These are phyloP conservation scores for Meganola albula DNA, from an alignment of 2,888 invertebrate genomes.

Conservation along the genomic window DNA sequence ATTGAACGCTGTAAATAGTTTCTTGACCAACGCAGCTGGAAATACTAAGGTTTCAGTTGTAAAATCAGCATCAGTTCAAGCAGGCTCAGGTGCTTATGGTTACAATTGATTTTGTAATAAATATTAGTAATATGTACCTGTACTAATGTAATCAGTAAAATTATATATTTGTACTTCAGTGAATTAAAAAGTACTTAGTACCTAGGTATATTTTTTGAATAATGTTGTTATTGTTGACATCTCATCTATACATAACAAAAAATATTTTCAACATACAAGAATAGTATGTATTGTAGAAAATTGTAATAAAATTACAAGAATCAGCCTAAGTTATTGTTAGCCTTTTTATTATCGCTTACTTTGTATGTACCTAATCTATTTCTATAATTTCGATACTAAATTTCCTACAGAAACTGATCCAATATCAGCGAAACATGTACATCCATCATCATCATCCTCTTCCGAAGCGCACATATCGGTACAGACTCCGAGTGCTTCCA, in stretches of 20 bases:
- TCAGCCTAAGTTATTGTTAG: no score
- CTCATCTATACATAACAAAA: no score
- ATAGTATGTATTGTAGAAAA: no score
- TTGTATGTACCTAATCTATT: no score
- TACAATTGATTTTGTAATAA: constrained; percentile 1
- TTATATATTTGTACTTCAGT: no score
- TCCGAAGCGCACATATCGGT: constrained; percentile 57
- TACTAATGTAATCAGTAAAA: no score
- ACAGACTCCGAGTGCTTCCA: constrained; percentile 62
- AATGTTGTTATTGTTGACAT: no score
- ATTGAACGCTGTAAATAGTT: constrained; percentile 78
- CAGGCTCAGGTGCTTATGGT: constrained; percentile 28
- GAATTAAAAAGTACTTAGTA: no score
- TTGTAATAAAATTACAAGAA: no score
- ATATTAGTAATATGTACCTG: background rate
- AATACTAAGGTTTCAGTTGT: constrained; percentile 61
- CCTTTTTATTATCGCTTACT: no score
- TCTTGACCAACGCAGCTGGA: constrained; percentile 74
- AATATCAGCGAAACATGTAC: constrained; percentile 51
- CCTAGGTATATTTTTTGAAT: no score
- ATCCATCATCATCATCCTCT: constrained; percentile 48
- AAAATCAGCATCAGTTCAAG: constrained; percentile 57
- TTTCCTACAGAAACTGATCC: constrained; percentile 45
- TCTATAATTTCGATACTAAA: constrained; percentile 5
- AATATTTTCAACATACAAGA: no score